Percentiles rank a stretch among this genome's conserved stretches.
Conservation (phyloP, 1,140 invertebrate species). For the Belonocnema kinseyi region DNA sequence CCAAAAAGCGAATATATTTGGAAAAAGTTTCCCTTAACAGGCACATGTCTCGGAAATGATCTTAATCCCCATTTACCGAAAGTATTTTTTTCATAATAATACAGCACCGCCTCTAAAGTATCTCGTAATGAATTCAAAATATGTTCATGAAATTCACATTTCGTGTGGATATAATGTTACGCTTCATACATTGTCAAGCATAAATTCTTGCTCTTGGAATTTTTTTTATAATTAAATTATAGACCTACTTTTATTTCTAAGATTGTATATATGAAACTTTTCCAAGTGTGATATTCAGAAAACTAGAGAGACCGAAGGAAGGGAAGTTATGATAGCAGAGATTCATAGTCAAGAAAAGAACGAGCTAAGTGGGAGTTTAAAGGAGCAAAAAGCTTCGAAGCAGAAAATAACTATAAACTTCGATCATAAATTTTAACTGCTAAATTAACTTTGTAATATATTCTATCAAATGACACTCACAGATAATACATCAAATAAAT, state of each 20-base stretch:
- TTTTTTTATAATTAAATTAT: too few species aligned
- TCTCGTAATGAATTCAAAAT: neutral
- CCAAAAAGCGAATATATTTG: slow-evolving; percentile 1
- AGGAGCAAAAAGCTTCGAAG: slow-evolving; percentile 22
- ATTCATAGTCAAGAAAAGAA: slow-evolving; percentile 44
- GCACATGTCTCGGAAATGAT: neutral
- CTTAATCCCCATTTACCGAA: neutral
- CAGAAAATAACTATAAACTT: slow-evolving; percentile 38
- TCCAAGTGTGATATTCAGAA: slow-evolving; percentile 31
- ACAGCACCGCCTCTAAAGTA: neutral
- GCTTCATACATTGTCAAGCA: neutral
- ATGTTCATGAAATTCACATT: neutral
- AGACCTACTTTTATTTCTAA: too few species aligned
- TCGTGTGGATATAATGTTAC: neutral
- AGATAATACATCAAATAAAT: neutral
- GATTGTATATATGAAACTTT: too few species aligned
- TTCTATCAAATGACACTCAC: neutral
- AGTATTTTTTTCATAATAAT: slow-evolving; percentile 7
- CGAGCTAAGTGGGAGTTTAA: slow-evolving; percentile 16
- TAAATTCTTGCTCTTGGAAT: neutral
- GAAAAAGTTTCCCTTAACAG: neutral
- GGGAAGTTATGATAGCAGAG: slow-evolving; percentile 37
- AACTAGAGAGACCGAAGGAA: slow-evolving; percentile 37
- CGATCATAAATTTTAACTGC: slow-evolving; percentile 37
- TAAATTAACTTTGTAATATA: slow-evolving; percentile 22